Percentiles rank a stretch among this genome's conserved stretches.
These are phyloP conservation scores for Xestia c-nigrum DNA, from an alignment of 2,888 invertebrate species.

Conservation along the genomic window DNA sequence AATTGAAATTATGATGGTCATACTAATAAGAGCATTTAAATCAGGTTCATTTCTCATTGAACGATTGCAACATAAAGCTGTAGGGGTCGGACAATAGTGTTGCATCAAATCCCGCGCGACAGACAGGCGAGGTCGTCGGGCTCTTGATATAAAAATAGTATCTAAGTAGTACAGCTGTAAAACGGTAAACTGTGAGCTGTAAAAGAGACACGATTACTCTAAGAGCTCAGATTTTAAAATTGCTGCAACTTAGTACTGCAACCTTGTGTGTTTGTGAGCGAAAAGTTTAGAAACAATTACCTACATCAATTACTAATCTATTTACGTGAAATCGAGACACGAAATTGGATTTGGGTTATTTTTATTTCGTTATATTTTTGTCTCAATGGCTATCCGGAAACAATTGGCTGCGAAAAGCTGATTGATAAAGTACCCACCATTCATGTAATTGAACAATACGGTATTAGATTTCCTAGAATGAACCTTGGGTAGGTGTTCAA, in stretches of 20 bases:
- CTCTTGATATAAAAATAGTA: constrained; percentile 72
- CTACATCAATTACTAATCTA: constrained; percentile 45
- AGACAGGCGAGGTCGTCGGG: constrained; percentile 78
- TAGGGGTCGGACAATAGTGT: constrained; percentile 78
- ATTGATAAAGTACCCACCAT: constrained; percentile 26
- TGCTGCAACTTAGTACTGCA: constrained; percentile 51
- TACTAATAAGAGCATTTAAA: constrained; percentile 56
- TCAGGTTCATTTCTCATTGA: constrained; percentile 69
- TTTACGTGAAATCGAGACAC: constrained; percentile 52
- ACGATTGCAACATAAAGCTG: constrained; percentile 74
- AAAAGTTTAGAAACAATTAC: constrained; percentile 61
- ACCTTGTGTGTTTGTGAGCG: constrained; percentile 56
- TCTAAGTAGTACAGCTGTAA: constrained; percentile 66
- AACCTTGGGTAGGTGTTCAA: constrained; percentile 17
- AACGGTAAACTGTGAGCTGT: constrained; percentile 66
- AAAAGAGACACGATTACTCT: constrained; percentile 60
- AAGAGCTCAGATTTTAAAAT: constrained; percentile 63
- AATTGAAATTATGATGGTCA: constrained; percentile 42
- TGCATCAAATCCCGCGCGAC: constrained; percentile 79
- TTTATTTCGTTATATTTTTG: constrained; percentile 49
- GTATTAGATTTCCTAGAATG: constrained; percentile 11
- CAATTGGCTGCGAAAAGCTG: constrained; percentile 15
- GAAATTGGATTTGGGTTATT: constrained; percentile 47
- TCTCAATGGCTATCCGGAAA: constrained; percentile 34
- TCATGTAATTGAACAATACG: constrained; percentile 7